Evolutionary conservation across 2,113 vertebrate species (phyloP).

Genomic region (Pelusios castaneus): DNA sequence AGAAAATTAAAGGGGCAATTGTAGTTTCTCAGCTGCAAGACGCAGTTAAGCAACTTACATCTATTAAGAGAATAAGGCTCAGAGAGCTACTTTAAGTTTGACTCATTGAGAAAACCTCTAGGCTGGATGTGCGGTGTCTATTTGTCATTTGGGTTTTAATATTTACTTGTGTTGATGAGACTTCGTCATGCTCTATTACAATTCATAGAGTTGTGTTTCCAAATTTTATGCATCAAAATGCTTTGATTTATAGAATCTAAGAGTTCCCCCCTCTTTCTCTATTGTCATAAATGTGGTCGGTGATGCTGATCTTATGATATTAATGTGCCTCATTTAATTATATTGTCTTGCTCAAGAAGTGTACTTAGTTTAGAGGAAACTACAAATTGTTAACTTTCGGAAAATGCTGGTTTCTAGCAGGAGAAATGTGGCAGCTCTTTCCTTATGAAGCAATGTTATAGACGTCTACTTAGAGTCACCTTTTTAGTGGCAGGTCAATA

Average conservation of each 20-base stretch:
- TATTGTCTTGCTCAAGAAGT: conserved; percentile 59
- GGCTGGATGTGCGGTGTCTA: conserved; percentile 39
- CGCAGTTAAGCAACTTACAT: conserved; percentile 59
- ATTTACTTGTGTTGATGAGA: conserved; percentile 85
- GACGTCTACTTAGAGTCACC: accelerated
- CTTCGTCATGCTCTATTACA: conserved; percentile 80
- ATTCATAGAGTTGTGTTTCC: conserved; percentile 79
- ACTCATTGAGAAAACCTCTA: conserved; percentile 13
- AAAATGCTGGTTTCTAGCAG: neutral
- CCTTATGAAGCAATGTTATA: neutral
- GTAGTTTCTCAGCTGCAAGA: conserved; percentile 46
- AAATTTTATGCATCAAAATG: conserved; percentile 77
- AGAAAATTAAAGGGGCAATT: conserved; percentile 58
- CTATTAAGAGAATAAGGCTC: conserved; percentile 56
- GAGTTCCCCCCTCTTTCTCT: conserved; percentile 20
- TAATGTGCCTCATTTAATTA: conserved; percentile 65
- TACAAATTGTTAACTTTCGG: conserved; percentile 39
- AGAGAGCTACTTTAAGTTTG: conserved; percentile 16
- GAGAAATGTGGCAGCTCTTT: neutral
- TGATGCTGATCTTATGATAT: conserved; percentile 65
- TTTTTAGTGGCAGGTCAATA: accelerated
- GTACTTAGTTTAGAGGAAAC: conserved; percentile 32
- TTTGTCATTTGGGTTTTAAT: conserved; percentile 74
- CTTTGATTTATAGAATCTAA: conserved; percentile 76
- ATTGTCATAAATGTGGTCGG: conserved; percentile 56